Base-by-base conservation (phyloP, 1,140 invertebrate species). In the Galleria mellonella region DNA sequence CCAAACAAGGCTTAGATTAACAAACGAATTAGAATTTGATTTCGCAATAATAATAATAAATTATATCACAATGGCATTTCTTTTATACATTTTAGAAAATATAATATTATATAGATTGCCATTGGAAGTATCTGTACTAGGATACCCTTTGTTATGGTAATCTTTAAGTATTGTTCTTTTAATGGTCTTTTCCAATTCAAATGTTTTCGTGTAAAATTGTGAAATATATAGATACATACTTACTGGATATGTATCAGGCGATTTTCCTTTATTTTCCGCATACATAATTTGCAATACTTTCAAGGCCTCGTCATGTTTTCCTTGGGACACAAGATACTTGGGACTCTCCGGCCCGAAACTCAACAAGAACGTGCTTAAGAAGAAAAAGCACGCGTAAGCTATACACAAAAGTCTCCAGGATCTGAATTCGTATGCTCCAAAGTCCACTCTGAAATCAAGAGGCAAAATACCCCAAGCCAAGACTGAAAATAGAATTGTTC, bases 311-410 rank as follows among this genome's bases (percentile, higher is more conserved):
- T 90, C 82, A 7, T 83, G 64, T 50, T 83, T 87, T 43, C 92
- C 91, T 69, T 90, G 88, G 0, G 90, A 87, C 4, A 94, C 70
- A 8, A 92, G 77, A 69, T 91, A 96, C 62, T 94, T 94, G 0
- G 94, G 94, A 49, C 92, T 95, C 68, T 96, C 94, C 0, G 91
- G 91, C 6, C 83, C 73, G 4, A 89, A 84, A 0, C 89, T 60
- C 38, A 90, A 78, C 0, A 89, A 10, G 0, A 87, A 59, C 0
- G 88, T 87, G 2, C 88, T 37, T 12, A 92, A 51, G 17, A 89
- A 33, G 38, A 81, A 81, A 9, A 62, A 35, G 3, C 39, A 33
- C 62, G 37, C 88, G 72, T 33, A 89, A 14, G 13, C 75, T 64
- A 47, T 90, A 61, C 13, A 87, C 1, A 92, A 87, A 0, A 92